Percentiles rank a stretch among this genome's conserved stretches.
These are phyloP conservation scores for Synanthedon tipuliformis DNA, from an alignment of 2,888 invertebrate genomes.

Conservation along the genomic window DNA sequence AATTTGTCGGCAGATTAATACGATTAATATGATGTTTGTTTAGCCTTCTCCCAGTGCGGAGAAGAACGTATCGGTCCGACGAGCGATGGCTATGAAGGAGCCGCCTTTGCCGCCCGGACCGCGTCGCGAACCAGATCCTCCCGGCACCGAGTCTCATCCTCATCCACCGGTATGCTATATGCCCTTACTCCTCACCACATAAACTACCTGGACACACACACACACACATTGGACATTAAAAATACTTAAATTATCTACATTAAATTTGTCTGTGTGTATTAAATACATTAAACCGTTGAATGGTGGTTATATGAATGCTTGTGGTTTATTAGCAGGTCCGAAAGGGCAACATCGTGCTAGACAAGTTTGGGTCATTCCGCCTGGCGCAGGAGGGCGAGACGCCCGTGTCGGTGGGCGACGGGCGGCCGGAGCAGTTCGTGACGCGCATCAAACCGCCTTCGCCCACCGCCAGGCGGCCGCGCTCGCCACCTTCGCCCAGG, in stretches of 20 bases:
- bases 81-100: slow-evolving; percentile 74
- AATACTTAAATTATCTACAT: too few species aligned
- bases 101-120: slow-evolving; percentile 67
- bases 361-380: slow-evolving; percentile 80
- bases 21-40: background rate
- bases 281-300: background rate
- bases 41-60: slow-evolving; percentile 47
- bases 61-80: slow-evolving; percentile 71
- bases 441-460: slow-evolving; percentile 58
- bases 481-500: slow-evolving; percentile 56
- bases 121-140: slow-evolving; percentile 65
- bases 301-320: background rate
- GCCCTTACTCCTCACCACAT: background rate
- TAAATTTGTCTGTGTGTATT: too few species aligned
- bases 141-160: slow-evolving; percentile 57
- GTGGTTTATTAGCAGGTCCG: slow-evolving; percentile 43
- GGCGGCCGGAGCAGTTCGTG: slow-evolving; percentile 65
- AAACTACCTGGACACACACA: too few species aligned
- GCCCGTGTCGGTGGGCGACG: slow-evolving; percentile 55
- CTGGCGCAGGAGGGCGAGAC: slow-evolving; percentile 70
- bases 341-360: slow-evolving; percentile 73
- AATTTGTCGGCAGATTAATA: too few species aligned
- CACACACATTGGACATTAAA: too few species aligned
- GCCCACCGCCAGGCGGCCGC: slow-evolving; percentile 46
- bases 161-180: slow-evolving; percentile 36